These are phyloP conservation scores for Sphenodon punctatus DNA, from an alignment of 2,797 vertebrate genomes.

Conservation along the genomic window DNA sequence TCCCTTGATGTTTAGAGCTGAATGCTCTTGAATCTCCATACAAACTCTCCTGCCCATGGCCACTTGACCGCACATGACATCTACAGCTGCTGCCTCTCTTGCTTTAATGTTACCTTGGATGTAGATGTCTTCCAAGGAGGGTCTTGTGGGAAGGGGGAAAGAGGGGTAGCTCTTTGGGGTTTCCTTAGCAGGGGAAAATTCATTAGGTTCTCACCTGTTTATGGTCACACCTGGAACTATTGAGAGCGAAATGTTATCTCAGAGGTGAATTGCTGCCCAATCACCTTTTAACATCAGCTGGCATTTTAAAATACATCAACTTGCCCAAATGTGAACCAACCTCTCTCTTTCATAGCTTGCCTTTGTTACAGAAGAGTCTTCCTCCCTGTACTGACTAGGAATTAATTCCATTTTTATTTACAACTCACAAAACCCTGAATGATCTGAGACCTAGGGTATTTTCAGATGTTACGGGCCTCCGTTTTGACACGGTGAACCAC, in stretches of 20 bases:
- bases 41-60: too few species aligned
- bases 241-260: neutral
- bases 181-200: neutral
- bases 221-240: too few species aligned
- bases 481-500: too few species aligned
- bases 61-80: neutral
- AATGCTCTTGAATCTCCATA: neutral
- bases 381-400: too few species aligned
- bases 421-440: neutral
- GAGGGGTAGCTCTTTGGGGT: accelerated
- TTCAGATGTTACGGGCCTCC: too few species aligned
- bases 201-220: slow-evolving; percentile 12
- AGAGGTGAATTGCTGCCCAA: neutral
- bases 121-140: neutral
- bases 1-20: neutral
- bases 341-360: neutral
- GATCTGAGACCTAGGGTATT: too few species aligned
- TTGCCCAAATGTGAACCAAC: neutral
- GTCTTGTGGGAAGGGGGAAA: neutral
- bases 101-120: accelerated
- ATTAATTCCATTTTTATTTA: neutral
- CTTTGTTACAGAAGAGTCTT: too few species aligned
- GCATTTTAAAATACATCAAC: neutral
- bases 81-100: accelerated
- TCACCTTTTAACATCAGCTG: accelerated